A percentile compares a stretch with the other conserved stretches of the same genome.
Evolutionary conservation across 1,140 invertebrate genomes (phyloP).

Genomic region (Eciton burchellii): DNA sequence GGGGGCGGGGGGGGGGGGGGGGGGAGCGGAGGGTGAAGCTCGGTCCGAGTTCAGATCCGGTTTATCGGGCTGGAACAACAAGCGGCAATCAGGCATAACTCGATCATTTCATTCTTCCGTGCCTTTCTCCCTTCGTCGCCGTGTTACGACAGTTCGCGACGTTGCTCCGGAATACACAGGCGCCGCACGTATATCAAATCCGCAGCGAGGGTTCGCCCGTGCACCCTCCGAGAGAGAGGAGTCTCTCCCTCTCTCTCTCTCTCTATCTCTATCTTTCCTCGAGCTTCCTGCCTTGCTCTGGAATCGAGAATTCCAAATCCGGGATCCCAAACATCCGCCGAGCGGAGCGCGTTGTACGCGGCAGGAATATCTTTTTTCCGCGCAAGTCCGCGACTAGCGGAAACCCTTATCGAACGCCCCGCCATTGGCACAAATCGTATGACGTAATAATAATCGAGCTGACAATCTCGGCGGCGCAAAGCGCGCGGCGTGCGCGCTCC

Average conservation of each 20-base stretch:
- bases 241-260: slow-evolving; percentile 6
- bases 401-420: slow-evolving; percentile 18
- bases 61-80: slow-evolving; percentile 83
- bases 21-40: slow-evolving; percentile 73
- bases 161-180: slow-evolving; percentile 58
- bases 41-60: slow-evolving; percentile 74
- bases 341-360: slow-evolving; percentile 38
- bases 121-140: slow-evolving; percentile 66
- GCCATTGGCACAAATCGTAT: too few relatives aligned
- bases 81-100: slow-evolving; percentile 83
- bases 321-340: slow-evolving; percentile 60
- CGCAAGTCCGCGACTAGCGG: not conserved
- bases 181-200: slow-evolving; percentile 35
- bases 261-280: not conserved
- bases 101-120: slow-evolving; percentile 82
- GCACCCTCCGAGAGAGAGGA: not conserved
- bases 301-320: slow-evolving; percentile 72
- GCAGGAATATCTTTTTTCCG: slow-evolving; percentile 62
- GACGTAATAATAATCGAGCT: not conserved
- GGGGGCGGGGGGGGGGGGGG: slow-evolving; percentile 73
- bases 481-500: too few relatives aligned
- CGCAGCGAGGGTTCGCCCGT: slow-evolving; percentile 3
- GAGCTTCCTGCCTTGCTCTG: slow-evolving; percentile 24
- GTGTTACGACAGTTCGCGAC: slow-evolving; percentile 33
- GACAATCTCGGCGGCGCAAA: slow-evolving; percentile 6